These are phyloP conservation scores for Dioctria linearis DNA, from an alignment of 2,888 invertebrate species.

Conservation along the genomic window DNA sequence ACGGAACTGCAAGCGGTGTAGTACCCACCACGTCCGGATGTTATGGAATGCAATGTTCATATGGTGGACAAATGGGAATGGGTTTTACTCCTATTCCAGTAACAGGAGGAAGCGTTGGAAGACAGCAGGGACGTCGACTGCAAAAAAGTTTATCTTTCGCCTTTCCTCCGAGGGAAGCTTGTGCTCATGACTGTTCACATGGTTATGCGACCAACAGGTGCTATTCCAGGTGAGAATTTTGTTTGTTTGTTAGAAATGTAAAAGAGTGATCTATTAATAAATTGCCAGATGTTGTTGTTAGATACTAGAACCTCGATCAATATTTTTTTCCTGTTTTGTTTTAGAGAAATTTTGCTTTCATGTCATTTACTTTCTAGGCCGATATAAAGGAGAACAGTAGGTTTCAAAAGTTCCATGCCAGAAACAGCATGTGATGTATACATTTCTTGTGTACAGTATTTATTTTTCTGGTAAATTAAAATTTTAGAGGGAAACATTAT, in stretches of 20 bases:
- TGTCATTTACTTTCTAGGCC: no score
- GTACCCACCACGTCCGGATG: constrained; percentile 64
- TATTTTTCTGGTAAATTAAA: no score
- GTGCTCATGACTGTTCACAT: constrained; percentile 63
- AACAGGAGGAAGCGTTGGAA: constrained; percentile 66
- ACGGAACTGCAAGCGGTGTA: constrained; percentile 47
- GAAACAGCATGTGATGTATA: no score
- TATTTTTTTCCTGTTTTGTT: no score
- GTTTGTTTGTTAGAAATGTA: background rate
- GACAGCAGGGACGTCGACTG: constrained; percentile 67
- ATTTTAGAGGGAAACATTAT: no score
- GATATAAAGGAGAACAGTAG: no score
- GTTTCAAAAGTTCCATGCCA: no score
- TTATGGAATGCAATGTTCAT: constrained; percentile 54
- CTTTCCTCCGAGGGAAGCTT: constrained; percentile 67
- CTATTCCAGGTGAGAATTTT: constrained; percentile 58
- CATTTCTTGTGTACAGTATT: no score
- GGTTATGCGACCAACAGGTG: constrained; percentile 51
- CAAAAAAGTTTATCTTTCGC: constrained; percentile 70
- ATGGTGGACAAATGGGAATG: constrained; percentile 36
- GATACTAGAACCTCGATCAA: no score
- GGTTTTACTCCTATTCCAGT: constrained; percentile 50
- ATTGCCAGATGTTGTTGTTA: no score
- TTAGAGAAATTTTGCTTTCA: no score
- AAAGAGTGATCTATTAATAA: constrained; percentile 25